phyloP scores from a whole-genome alignment of 2,888 invertebrate species.

The Priocnemis perturbator region DNA sequence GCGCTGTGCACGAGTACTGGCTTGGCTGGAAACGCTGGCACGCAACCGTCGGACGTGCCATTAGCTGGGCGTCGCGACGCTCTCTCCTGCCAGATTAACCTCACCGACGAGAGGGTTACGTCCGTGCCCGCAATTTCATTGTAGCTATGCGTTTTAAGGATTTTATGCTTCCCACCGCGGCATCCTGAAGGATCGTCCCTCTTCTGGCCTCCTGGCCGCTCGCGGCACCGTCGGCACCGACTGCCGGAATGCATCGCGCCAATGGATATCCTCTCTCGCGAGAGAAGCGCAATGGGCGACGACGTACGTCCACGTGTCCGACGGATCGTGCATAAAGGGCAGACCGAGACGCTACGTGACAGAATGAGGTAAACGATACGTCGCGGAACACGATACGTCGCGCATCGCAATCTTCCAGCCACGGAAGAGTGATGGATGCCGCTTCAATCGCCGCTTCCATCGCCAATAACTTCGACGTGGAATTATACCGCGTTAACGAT shows the following conservation, averaged over 20 bases:
- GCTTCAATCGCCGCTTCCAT: too few relatives aligned
- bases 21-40: slow-evolving; percentile 59
- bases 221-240: neutral
- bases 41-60: slow-evolving; percentile 52
- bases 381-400: too few relatives aligned
- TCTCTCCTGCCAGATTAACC: slow-evolving; percentile 50
- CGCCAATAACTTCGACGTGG: too few relatives aligned
- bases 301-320: too few relatives aligned
- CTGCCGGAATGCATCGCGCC: slow-evolving; percentile 18
- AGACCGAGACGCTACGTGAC: too few relatives aligned
- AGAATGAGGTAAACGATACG: too few relatives aligned
- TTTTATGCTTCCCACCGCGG: slow-evolving; percentile 18
- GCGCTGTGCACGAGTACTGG: slow-evolving; percentile 43
- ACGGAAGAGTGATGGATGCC: too few relatives aligned
- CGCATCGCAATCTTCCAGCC: too few relatives aligned
- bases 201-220: neutral
- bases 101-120: slow-evolving; percentile 55
- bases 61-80: slow-evolving; percentile 60
- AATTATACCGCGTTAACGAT: too few relatives aligned
- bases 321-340: too few relatives aligned
- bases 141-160: slow-evolving; percentile 39
- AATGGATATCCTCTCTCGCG: slow-evolving; percentile 17
- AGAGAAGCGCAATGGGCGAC: too few relatives aligned
- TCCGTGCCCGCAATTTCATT: slow-evolving; percentile 39
- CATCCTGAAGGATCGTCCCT: slow-evolving; percentile 2